These are phyloP conservation scores for Thalpophila matura DNA, from an alignment of 2,888 invertebrate species.

Conservation along the genomic window DNA sequence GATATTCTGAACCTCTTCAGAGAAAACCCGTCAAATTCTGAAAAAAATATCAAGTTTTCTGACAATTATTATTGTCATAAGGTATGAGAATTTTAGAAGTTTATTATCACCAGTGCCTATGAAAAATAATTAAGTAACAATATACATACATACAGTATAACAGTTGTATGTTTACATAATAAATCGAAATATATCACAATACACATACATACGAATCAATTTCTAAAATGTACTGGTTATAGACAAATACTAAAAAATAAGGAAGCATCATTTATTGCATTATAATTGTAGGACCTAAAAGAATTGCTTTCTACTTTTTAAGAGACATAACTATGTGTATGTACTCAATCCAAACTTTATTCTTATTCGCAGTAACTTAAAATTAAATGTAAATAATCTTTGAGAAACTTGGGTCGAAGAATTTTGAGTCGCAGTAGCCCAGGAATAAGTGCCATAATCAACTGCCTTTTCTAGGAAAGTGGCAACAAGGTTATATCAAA, in stretches of 20 bases:
- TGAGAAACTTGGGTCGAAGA: no score
- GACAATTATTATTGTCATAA: no score
- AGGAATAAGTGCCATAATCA: no score
- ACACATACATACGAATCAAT: constrained; percentile 21
- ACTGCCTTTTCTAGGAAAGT: no score
- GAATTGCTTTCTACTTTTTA: background rate
- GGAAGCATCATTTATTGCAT: no score
- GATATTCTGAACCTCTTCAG: background rate
- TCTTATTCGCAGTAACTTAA: no score
- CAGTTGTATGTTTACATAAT: constrained; percentile 16
- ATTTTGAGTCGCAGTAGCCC: no score
- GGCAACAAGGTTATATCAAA: no score
- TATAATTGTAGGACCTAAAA: background rate
- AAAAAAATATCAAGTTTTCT: no score
- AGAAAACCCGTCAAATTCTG: background rate
- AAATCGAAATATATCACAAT: constrained; percentile 47
- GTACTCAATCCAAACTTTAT: no score
- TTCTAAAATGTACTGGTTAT: constrained; percentile 41
- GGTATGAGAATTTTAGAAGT: no score
- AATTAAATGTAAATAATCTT: no score
- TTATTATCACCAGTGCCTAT: constrained; percentile 16
- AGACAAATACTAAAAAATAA: background rate
- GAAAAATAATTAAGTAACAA: constrained; percentile 29
- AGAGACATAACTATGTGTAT: background rate
- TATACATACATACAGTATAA: constrained; percentile 48